Evolutionary conservation across 2,888 invertebrate genomes (phyloP), one percentile per base, ranked within the genome.

Genomic region (Strigamia transsilvanica): DNA sequence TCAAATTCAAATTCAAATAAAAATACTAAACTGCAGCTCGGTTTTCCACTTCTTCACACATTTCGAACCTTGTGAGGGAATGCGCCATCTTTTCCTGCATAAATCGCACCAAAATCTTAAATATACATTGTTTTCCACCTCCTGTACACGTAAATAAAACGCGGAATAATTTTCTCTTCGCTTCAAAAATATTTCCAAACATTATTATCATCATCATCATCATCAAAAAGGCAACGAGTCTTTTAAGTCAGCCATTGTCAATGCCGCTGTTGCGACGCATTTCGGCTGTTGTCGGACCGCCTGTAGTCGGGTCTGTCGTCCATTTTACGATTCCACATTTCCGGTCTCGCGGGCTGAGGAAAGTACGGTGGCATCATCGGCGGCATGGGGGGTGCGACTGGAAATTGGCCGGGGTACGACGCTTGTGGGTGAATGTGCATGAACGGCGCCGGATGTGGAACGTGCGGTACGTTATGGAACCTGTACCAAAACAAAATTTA

Each of bases 361-460:
- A 80, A 80, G 21, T 42, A 80, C n/a, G 21, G 46, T 7, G 80
- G 80, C 7, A 18, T 46, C 80, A 80, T 80, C 12, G 80, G 42
- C 2, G 80, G 42, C 34, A 80, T 42, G 15, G 38, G 80, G 9
- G 18, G 42, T 9, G 80, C 18, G 10, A 32, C 42, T 21, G 80
- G 42, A 7, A 80, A 42, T 23, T 80, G 80, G 46, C 34, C 34
- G n/a, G 21, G 42, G 46, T 38, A 80, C 10, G 80, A 46, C 9
- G 80, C 42, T 6, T 42, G 80, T 6, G 80, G 42, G 18, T 80
- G 80, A 80, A 27, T 12, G 18, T 66, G 73, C 73, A 66, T 66
- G 73, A 66, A 66, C 9, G 73, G 73, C 10, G 23, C 12, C 12
- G 73, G 73, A 15, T 23, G 73, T 32, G 23, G 23, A 66, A 27